A percentile compares a stretch with the other conserved stretches of the same genome.
These are phyloP conservation scores for Cephonodes hylas DNA, from an alignment of 2,888 invertebrate species.

Conservation along the genomic window DNA sequence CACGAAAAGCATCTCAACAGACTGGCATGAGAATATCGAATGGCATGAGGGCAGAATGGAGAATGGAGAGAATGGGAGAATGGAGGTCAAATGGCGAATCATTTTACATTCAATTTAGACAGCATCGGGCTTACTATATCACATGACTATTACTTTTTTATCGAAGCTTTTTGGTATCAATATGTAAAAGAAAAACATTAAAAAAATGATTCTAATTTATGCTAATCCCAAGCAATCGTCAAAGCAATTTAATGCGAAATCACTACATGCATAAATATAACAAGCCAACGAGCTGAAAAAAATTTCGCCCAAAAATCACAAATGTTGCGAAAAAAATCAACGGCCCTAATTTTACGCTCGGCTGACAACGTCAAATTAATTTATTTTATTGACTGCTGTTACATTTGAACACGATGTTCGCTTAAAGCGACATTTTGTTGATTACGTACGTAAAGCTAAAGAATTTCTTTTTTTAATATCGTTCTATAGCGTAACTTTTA, in stretches of 20 bases:
- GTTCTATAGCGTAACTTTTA: too few relatives aligned
- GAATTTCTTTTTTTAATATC: too few relatives aligned
- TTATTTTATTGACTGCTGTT: slow-evolving; percentile 10
- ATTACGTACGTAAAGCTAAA: neutral
- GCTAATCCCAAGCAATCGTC: neutral
- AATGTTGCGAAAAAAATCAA: slow-evolving; percentile 4
- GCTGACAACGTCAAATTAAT: slow-evolving; percentile 7
- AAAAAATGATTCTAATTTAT: neutral
- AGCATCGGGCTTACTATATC: too few relatives aligned
- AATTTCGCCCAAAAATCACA: neutral
- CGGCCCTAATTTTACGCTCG: slow-evolving; percentile 5
- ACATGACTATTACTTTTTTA: too few relatives aligned
- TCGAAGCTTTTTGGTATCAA: neutral
- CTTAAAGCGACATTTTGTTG: neutral
- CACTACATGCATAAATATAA: neutral
- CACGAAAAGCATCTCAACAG: too few relatives aligned
- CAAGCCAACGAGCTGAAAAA: neutral
- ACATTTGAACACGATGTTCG: slow-evolving; percentile 8
- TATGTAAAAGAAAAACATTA: neutral
- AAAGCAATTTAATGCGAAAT: neutral
- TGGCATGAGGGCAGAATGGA: too few relatives aligned
- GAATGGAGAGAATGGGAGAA: too few relatives aligned
- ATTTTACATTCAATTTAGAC: too few relatives aligned
- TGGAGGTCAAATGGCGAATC: too few relatives aligned
- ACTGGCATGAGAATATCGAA: too few relatives aligned